Conservation (phyloP, 2,888 invertebrate genomes). For the Clostera curtula region DNA sequence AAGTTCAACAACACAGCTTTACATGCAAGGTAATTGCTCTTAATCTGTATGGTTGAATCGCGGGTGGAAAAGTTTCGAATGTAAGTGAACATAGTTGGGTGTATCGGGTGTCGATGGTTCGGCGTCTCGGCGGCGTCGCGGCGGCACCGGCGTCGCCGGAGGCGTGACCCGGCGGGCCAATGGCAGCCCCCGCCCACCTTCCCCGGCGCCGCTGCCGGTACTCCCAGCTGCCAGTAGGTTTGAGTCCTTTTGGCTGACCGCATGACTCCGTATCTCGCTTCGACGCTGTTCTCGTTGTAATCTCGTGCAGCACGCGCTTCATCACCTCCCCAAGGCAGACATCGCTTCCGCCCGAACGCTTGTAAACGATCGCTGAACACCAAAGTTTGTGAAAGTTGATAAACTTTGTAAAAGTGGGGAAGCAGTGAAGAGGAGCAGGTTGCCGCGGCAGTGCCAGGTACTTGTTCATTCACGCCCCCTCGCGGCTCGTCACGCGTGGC, state of each 20-base stretch:
- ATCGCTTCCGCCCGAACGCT: conserved; percentile 58
- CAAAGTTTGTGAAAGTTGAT: conserved; percentile 52
- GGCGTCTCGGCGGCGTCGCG: conserved; percentile 37
- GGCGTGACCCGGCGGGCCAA: conserved; percentile 68
- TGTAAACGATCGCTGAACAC: conserved; percentile 34
- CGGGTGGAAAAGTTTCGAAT: conserved; percentile 32
- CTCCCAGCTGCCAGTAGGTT: conserved; percentile 72
- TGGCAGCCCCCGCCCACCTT: conserved; percentile 59
- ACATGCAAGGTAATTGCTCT: too few species aligned
- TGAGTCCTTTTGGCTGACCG: conserved; percentile 76
- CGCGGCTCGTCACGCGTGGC: conserved; percentile 17
- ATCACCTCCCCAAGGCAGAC: conserved; percentile 39
- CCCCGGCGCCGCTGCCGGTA: conserved; percentile 48
- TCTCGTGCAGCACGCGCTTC: conserved; percentile 67
- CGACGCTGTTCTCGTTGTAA: conserved; percentile 70
- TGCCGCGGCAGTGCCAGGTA: conserved; percentile 59
- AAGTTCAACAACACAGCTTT: too few species aligned
- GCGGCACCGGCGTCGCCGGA: conserved; percentile 49
- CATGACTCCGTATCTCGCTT: conserved; percentile 76
- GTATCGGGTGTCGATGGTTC: conserved; percentile 33
- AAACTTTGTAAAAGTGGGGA: conserved; percentile 48
- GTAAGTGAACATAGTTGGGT: conserved; percentile 38
- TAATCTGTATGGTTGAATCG: too few species aligned
- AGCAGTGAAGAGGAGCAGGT: conserved; percentile 48
- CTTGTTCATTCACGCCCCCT: conserved; percentile 36